phyloP scores from a whole-genome alignment of 2,888 invertebrate species.

The Eupeodes latifasciatus region DNA sequence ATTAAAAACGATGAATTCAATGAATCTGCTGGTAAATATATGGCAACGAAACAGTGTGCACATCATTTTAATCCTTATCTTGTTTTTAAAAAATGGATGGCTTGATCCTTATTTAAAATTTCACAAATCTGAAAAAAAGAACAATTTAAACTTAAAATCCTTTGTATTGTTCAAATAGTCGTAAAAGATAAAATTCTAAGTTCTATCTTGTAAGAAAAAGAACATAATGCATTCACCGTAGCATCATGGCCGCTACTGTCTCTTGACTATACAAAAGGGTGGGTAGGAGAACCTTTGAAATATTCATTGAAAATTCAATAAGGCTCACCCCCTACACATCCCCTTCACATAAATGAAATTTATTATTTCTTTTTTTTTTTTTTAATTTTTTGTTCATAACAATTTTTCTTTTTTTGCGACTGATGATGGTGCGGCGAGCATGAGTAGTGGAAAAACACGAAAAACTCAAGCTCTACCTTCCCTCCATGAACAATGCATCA shows the following conservation, averaged over 20 bases:
- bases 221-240: too few species aligned
- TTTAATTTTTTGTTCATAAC: constrained; percentile 26
- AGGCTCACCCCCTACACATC: not conserved
- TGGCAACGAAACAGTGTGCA: too few species aligned
- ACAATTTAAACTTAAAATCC: too few species aligned
- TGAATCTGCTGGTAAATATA: too few species aligned
- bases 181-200: too few species aligned
- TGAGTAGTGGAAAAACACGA: constrained; percentile 38
- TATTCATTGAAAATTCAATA: constrained; percentile 67
- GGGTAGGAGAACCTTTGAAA: constrained; percentile 30
- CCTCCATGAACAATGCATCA: constrained; percentile 57
- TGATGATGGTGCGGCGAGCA: constrained; percentile 42
- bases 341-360: constrained; percentile 61
- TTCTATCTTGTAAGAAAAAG: too few species aligned
- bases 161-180: too few species aligned
- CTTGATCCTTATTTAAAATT: too few species aligned
- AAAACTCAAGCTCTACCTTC: constrained; percentile 33
- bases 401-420: constrained; percentile 40
- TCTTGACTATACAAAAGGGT: constrained; percentile 29
- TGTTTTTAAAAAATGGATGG: too few species aligned
- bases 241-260: constrained; percentile 23
- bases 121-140: too few species aligned
- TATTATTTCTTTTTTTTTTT: constrained; percentile 40
- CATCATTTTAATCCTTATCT: too few species aligned
- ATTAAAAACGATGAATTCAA: too few species aligned